Conservation (phyloP, 1,140 invertebrate genomes). For the Ceratina australensis region DNA sequence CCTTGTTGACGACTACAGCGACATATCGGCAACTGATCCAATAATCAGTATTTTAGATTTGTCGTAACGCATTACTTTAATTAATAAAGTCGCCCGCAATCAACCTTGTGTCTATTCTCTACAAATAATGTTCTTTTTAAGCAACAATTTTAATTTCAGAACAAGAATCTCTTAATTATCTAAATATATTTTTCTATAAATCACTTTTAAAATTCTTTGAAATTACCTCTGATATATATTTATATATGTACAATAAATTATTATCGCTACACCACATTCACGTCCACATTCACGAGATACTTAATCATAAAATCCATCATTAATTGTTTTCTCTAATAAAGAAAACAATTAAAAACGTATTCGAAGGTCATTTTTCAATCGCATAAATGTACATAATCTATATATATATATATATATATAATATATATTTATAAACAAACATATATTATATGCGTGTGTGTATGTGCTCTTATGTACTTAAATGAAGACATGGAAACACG, state of each 20-base stretch:
- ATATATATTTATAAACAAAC: not conserved
- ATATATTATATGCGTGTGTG: slow-evolving; percentile 1
- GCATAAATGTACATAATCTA: not conserved
- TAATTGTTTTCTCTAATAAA: not conserved
- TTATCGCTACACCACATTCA: not conserved
- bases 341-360: not conserved
- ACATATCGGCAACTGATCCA: not conserved
- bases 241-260: slow-evolving; percentile 1
- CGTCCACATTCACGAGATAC: not conserved
- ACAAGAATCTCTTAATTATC: slow-evolving; percentile 22
- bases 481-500: slow-evolving; percentile 20
- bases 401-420: not conserved
- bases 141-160: slow-evolving; percentile 36
- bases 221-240: not conserved
- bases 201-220: not conserved
- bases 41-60: not conserved
- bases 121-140: slow-evolving; percentile 22
- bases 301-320: not conserved
- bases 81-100: slow-evolving; percentile 37
- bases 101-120: slow-evolving; percentile 10
- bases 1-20: not conserved
- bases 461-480: not conserved
- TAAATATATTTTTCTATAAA: not conserved
- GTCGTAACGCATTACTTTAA: slow-evolving; percentile 32
- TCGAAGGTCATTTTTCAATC: not conserved